Base-by-base conservation (phyloP, 2,797 vertebrate species). In the Cyclura pinguis region DNA sequence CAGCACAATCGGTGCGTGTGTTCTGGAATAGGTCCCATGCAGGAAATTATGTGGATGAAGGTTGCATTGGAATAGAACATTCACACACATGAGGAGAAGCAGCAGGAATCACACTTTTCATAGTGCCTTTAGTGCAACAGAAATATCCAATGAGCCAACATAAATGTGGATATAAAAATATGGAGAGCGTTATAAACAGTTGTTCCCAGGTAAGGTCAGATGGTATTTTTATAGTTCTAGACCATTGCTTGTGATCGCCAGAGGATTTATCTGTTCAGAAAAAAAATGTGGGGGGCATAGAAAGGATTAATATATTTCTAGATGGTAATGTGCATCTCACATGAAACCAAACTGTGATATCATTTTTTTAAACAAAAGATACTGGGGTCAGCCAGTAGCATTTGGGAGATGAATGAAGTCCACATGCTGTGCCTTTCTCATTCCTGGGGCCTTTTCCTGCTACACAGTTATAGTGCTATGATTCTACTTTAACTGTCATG, bases 31-130 rank as follows among this genome's bases (percentile, higher is more conserved):
- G 12, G 12, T 42, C 64, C 52, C 52, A 47, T 57, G 3, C 3
- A 72, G 27, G 84, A 72, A 80, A 73, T 50, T 20, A 35, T 55
- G 35, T 13, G 6, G 20, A 59, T 13, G 64, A 84, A 67, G 29
- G 57, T 64, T 59, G 32, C 84, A 80, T 24, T n/a, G 64, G 84
- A 80, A 62, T 24, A 81, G 38, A 81, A 85, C n/a, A 80, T 81
- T 62, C 38, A 42, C 29, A 35, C 24, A 42, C 29, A 73, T 73
- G 24, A 84, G 35, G 42, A 76, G n/a, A 38, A 74, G 29, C 27
- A 18, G 88, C 29, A 89, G 62, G 55, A 42, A 32, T 24, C 52
- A 22, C 20, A n/a, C 1, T 3, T 69, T 72, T n/a, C 8, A n/a
- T 69, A n/a, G n/a, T 42, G 38, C 62, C 35, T 67, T 9, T 83